These are phyloP conservation scores for Heloderma charlesbogerti DNA, from an alignment of 2,113 vertebrate genomes.

Conservation along the genomic window DNA sequence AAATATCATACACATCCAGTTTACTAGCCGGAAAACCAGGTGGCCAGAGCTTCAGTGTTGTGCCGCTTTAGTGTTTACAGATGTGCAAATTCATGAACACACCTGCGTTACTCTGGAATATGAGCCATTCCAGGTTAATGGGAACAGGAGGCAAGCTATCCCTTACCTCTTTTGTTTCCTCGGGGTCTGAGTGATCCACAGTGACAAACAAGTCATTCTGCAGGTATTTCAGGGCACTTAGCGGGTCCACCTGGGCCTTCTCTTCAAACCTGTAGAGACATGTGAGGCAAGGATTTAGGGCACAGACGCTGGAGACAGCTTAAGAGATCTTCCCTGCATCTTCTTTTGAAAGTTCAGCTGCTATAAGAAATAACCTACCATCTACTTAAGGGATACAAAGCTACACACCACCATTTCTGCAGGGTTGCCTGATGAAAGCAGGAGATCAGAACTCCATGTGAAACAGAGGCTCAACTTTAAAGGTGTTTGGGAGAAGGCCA, in stretches of 20 bases:
- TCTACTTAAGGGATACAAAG: background rate
- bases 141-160: background rate
- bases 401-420: background rate
- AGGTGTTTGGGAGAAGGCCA: background rate
- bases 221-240: conserved; percentile 95
- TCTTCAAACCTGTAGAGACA: conserved; percentile 92
- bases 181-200: conserved; percentile 96
- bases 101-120: background rate
- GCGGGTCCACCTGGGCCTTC: conserved; percentile 94
- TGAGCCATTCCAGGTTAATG: background rate
- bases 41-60: too few species aligned
- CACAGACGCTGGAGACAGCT: background rate
- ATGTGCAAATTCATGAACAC: background rate
- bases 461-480: background rate
- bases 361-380: background rate
- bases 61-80: background rate
- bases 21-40: too few species aligned
- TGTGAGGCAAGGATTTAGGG: background rate
- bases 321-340: background rate
- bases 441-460: too few species aligned
- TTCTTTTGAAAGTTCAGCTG: background rate
- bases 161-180: conserved; percentile 96
- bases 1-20: background rate
- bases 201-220: conserved; percentile 97
- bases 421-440: background rate